phyloP scores from a whole-genome alignment of 2,113 vertebrate genomes.

The Aepyceros melampus region DNA sequence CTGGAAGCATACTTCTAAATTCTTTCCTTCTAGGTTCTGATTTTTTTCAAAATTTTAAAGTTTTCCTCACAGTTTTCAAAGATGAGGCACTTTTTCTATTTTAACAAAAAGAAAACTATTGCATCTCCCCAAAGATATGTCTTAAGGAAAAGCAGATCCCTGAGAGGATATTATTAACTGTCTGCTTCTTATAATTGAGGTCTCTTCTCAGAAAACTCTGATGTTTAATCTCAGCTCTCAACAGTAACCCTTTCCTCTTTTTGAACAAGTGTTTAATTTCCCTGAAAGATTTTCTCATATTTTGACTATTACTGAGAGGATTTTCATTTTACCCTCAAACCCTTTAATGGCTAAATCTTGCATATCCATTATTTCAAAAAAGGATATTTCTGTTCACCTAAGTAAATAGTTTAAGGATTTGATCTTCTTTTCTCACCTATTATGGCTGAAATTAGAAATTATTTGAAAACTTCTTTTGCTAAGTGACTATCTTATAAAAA shows the following conservation, averaged over 20 bases:
- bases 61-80: constrained; percentile 60
- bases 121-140: constrained; percentile 67
- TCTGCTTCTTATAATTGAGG: constrained; percentile 74
- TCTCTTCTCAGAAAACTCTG: constrained; percentile 74
- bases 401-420: constrained; percentile 83
- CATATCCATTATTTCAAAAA: constrained; percentile 78
- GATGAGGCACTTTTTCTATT: background rate
- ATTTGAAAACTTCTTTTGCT: constrained; percentile 44
- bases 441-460: constrained; percentile 41
- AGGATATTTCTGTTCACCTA: constrained; percentile 80
- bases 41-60: constrained; percentile 41
- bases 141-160: constrained; percentile 72
- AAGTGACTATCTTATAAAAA: constrained; percentile 8
- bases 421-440: constrained; percentile 39
- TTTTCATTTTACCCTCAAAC: constrained; percentile 79
- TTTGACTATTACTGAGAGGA: constrained; percentile 79
- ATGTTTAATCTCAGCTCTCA: constrained; percentile 81
- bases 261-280: constrained; percentile 86
- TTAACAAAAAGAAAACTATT: constrained; percentile 49
- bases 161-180: constrained; percentile 74
- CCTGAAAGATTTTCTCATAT: constrained; percentile 82
- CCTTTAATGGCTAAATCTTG: constrained; percentile 82
- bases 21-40: background rate
- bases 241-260: constrained; percentile 78
- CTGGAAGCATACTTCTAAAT: background rate